Conservation (phyloP, 2,888 invertebrate genomes). For the Lathronympha strigana region DNA sequence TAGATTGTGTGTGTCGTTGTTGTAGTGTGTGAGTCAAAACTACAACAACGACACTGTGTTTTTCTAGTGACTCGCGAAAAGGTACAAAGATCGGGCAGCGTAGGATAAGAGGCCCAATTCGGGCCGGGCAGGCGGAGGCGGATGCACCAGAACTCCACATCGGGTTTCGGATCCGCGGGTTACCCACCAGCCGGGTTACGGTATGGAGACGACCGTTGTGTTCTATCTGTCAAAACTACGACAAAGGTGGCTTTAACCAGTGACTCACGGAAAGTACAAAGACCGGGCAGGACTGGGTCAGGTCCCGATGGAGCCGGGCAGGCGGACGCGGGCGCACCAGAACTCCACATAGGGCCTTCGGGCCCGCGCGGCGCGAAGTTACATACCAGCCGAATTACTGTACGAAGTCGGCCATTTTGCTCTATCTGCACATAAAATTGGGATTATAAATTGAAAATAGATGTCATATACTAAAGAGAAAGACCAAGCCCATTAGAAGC, state of each 20-base stretch:
- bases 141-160: neutral
- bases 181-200: no score
- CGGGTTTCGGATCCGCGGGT: no score
- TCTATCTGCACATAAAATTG: no score
- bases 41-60: neutral
- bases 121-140: no score
- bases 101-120: no score
- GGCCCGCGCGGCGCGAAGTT: slow-evolving; percentile 74
- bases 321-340: slow-evolving; percentile 56
- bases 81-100: neutral
- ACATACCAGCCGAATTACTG: slow-evolving; percentile 73
- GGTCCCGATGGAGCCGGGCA: slow-evolving; percentile 61
- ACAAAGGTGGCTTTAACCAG: neutral
- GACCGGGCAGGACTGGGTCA: slow-evolving; percentile 51
- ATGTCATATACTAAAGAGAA: no score
- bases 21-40: no score
- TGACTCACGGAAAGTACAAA: slow-evolving; percentile 71
- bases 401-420: slow-evolving; percentile 62
- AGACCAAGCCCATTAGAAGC: no score
- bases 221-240: neutral
- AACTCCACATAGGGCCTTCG: slow-evolving; percentile 60
- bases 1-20: no score
- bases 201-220: no score
- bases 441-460: no score
- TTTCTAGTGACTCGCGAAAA: neutral